These are phyloP conservation scores for Asbolus verrucosus DNA, from an alignment of 1,140 invertebrate genomes.

Conservation along the genomic window DNA sequence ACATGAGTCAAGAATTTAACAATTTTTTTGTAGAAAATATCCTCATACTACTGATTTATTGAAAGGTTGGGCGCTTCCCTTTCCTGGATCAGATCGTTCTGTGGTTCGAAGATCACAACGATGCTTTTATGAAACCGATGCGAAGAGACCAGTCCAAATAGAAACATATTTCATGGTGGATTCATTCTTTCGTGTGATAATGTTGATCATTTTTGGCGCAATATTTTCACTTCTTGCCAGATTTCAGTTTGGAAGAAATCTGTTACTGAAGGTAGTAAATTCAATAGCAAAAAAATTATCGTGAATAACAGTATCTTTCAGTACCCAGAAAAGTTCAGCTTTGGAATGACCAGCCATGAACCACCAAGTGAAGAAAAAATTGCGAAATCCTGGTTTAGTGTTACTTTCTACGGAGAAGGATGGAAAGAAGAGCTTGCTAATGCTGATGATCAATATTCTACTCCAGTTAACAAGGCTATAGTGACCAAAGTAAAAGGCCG, in stretches of 20 bases:
- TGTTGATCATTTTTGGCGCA: constrained; percentile 69
- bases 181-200: constrained; percentile 66
- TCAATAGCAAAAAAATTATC: too few species aligned
- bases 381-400: constrained; percentile 73
- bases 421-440: constrained; percentile 79
- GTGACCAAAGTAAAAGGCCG: constrained; percentile 72
- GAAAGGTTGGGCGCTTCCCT: constrained; percentile 80
- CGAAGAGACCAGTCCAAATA: constrained; percentile 79
- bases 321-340: constrained; percentile 78
- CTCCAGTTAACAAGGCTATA: constrained; percentile 75
- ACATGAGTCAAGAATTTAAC: constrained; percentile 4
- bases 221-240: constrained; percentile 77
- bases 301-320: constrained; percentile 45
- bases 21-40: constrained; percentile 66
- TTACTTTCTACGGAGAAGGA: constrained; percentile 81
- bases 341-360: constrained; percentile 75
- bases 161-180: constrained; percentile 72
- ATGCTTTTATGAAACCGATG: constrained; percentile 75
- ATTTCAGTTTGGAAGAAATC: constrained; percentile 69
- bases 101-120: constrained; percentile 83
- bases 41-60: constrained; percentile 74
- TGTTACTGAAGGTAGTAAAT: constrained; percentile 42
- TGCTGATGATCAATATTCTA: constrained; percentile 71
- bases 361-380: constrained; percentile 76
- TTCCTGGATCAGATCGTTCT: constrained; percentile 83